Conservation (phyloP, 2,888 invertebrate genomes). For the Scaptomyza flava region DNA sequence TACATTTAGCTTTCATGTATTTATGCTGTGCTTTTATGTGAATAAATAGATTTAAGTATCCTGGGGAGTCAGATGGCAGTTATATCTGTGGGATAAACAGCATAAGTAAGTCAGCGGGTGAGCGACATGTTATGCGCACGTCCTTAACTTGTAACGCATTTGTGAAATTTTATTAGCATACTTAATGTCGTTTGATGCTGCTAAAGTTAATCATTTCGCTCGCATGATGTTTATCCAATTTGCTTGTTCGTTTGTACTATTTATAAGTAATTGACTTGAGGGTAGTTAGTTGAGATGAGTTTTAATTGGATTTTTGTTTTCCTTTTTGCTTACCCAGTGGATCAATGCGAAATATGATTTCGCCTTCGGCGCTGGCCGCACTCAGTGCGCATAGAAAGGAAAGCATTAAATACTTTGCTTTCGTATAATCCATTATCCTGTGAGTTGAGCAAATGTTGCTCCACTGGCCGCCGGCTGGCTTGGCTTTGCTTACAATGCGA, state of each 20-base stretch:
- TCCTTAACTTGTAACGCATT: conserved; percentile 20
- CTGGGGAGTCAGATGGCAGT: conserved; percentile 33
- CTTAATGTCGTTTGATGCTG: conserved; percentile 18
- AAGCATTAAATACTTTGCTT: conserved; percentile 72
- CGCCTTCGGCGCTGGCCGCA: conserved; percentile 73
- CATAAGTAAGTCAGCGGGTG: not conserved
- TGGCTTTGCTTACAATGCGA: conserved; percentile 12
- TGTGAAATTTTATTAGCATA: conserved; percentile 38
- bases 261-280: conserved; percentile 2
- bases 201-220: conserved; percentile 33
- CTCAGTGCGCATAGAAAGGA: conserved; percentile 73
- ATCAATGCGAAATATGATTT: conserved; percentile 84
- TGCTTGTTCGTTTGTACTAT: not conserved
- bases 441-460: conserved; percentile 33
- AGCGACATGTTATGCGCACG: conserved; percentile 30
- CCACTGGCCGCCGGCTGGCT: conserved; percentile 23
- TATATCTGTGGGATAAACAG: conserved; percentile 24
- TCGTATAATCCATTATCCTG: conserved; percentile 81
- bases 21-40: conserved; percentile 27
- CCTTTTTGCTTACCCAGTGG: conserved; percentile 82
- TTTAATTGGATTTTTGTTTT: conserved; percentile 14
- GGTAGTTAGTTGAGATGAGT: conserved; percentile 38
- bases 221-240: conserved; percentile 36
- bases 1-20: conserved; percentile 33
- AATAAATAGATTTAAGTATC: conserved; percentile 45